These are phyloP conservation scores for Chaetorhynchus papuensis DNA, from an alignment of 2,113 vertebrate genomes.

Conservation along the genomic window DNA sequence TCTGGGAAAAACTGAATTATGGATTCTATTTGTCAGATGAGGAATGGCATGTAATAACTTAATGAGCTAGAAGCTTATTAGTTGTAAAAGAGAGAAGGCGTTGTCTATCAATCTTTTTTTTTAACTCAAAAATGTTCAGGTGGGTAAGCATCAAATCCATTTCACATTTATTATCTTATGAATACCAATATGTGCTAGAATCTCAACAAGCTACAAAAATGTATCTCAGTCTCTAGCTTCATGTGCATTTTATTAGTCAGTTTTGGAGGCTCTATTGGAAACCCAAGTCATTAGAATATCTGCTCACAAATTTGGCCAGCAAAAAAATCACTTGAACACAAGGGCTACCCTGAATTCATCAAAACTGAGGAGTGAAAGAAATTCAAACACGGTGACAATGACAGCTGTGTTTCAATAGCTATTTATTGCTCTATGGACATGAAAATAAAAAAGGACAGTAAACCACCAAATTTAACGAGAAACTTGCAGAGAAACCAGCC, in stretches of 20 bases:
- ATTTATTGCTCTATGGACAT: neutral
- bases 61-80: constrained; percentile 57
- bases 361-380: neutral
- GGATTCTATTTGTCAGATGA: constrained; percentile 38
- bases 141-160: neutral
- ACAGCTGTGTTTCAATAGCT: neutral
- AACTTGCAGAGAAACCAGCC: neutral
- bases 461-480: neutral
- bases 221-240: neutral
- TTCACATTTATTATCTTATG: constrained; percentile 13
- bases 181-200: neutral
- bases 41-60: constrained; percentile 49
- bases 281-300: neutral
- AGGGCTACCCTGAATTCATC: neutral
- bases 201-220: neutral
- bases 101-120: constrained; percentile 6
- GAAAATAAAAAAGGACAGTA: neutral
- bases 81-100: neutral
- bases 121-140: neutral
- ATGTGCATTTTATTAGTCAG: neutral
- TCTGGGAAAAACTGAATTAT: constrained; percentile 55
- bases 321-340: neutral
- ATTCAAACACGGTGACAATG: neutral
- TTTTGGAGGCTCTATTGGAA: neutral
- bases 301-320: neutral